Evolutionary conservation across 2,113 vertebrate species (phyloP).

Genomic region (human): DNA sequence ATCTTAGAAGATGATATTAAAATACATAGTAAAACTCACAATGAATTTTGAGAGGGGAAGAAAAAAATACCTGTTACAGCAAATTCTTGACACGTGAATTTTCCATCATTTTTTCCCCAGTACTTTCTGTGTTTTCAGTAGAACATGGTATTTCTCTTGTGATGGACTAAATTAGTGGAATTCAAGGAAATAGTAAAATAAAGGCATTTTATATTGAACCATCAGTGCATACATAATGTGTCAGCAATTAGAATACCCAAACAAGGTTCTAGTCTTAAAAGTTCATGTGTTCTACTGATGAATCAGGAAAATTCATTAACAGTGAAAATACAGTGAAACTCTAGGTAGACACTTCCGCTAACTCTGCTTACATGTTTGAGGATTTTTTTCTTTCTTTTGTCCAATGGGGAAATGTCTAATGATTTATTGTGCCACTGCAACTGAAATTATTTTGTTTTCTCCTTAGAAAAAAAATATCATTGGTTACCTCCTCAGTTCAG

Average conservation of each 20-base stretch:
- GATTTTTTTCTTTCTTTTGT: not conserved
- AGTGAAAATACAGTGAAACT: not conserved
- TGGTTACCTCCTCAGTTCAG: not conserved
- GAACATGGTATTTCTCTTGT: not conserved
- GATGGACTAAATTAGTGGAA: not conserved
- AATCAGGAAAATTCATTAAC: not conserved
- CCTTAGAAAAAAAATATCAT: not conserved
- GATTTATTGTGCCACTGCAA: not conserved
- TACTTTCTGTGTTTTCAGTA: not conserved
- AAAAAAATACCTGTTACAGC: not conserved
- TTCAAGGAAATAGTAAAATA: not conserved
- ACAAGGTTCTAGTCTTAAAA: not conserved
- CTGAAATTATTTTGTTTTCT: not conserved
- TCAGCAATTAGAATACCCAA: not conserved
- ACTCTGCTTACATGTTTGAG: not conserved
- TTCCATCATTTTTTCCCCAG: not conserved
- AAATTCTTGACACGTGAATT: slow-evolving; percentile 39
- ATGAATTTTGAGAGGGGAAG: not conserved
- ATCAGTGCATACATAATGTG: not conserved
- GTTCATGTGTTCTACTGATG: not conserved
- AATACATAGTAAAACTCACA: slow-evolving; percentile 47
- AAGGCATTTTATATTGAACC: not conserved
- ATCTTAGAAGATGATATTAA: slow-evolving; percentile 61
- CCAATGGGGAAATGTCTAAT: not conserved
- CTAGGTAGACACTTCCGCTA: not conserved